Evolutionary conservation across 2,888 invertebrate genomes (phyloP).

Genomic region (Polymixis flavicincta): DNA sequence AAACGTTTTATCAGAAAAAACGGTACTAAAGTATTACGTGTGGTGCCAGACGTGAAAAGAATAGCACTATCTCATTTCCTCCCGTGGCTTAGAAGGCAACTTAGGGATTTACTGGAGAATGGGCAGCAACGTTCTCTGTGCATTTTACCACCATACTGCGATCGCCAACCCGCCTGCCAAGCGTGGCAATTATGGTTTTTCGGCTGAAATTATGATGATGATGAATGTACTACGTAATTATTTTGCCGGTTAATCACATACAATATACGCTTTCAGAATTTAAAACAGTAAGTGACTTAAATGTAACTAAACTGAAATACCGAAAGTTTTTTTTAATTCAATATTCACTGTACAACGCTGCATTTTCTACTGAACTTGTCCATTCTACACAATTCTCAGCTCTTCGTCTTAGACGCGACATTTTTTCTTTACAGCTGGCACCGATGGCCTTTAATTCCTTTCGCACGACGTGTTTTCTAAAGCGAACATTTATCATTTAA

Average conservation of each 20-base stretch:
- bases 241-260: background rate
- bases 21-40: no score
- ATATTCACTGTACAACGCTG: background rate
- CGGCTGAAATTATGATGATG: no score
- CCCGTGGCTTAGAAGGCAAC: no score
- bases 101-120: no score
- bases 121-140: no score
- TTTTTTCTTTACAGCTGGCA: conserved; percentile 78
- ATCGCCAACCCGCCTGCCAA: no score
- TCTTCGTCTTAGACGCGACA: conserved; percentile 64
- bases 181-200: no score
- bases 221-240: background rate
- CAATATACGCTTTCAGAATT: background rate
- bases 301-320: no score
- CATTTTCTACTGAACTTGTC: background rate
- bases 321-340: background rate
- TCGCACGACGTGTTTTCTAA: conserved; percentile 82
- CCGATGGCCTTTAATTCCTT: conserved; percentile 79
- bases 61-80: no score
- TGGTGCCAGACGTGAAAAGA: no score
- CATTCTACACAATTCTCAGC: conserved; percentile 49
- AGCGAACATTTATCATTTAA: conserved; percentile 82
- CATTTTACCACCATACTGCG: no score
- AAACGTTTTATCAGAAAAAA: background rate
- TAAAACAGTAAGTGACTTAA: background rate